Conservation (phyloP, 2,113 vertebrate species). For the Oenanthe oenanthe region DNA sequence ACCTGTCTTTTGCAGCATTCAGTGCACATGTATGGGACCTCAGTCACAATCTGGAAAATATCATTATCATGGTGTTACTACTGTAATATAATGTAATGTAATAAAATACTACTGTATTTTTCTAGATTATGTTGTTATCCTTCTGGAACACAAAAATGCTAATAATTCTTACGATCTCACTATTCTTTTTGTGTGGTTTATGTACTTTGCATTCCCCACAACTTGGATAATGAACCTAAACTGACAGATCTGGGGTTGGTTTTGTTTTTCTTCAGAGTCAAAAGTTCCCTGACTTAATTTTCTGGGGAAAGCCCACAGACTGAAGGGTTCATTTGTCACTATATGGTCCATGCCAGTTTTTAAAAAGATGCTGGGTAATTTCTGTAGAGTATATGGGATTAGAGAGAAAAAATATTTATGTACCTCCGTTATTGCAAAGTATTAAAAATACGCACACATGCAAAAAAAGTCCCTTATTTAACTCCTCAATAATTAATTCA, state of each 20-base stretch:
- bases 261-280: background rate
- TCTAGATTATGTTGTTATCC: background rate
- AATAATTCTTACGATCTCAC: background rate
- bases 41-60: background rate
- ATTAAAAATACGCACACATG: background rate
- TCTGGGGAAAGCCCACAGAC: background rate
- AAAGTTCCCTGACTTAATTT: background rate
- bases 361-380: background rate
- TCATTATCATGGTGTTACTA: background rate
- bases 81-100: too few relatives aligned
- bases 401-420: background rate
- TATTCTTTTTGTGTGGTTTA: background rate
- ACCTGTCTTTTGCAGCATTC: background rate
- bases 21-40: background rate
- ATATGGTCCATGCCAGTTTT: background rate
- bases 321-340: background rate
- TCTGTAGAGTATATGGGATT: background rate
- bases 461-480: background rate
- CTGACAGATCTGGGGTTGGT: fast-evolving
- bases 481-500: background rate
- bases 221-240: background rate
- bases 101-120: too few relatives aligned
- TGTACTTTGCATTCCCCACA: background rate
- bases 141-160: background rate
- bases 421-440: fast-evolving